Evolutionary conservation across 2,888 invertebrate genomes (phyloP), one percentile per base, ranked within the genome.

Genomic region (Papilio elwesi): DNA sequence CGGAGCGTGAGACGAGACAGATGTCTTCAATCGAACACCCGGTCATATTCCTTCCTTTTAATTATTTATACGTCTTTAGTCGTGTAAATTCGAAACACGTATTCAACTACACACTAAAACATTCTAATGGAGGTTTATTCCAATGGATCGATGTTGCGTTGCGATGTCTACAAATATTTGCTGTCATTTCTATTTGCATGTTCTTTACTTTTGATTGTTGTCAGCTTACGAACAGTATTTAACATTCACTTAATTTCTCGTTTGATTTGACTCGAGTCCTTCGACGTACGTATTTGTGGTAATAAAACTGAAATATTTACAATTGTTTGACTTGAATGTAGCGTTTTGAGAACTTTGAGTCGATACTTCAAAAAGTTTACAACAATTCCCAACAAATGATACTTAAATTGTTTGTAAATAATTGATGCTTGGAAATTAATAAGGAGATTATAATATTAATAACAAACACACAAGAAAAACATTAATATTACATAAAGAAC

Each of bases 41-140:
- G 85, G 83, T 79, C 77, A 80, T 83, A 86, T 88, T 87, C 86
- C 85, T 75, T 70, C 78, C 78, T 55, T 38, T 91, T 82, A 90
- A 91, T 89, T 86, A 89, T 92, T 78, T 71, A 92, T 86, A 81
- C 78, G 73, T 70, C 76, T 77, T 77, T 71, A 75, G 76, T 73
- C 77, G 77, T 81, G 79, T 81, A 74, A 69, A 74, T 77, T 73
- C 59, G 73, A 70, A 68, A 78, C 77, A 78, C 78, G 77, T 76
- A 77, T 76, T 53, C 74, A 74, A 64, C 70, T 75, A 70, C 68
- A 67, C 69, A 76, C 72, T 75, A 71, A 70, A 71, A 68, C 67
- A 64, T 12, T 15, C 4, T 13, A 57, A 65, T 69, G 16, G 38
- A 74, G 67, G 67, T 66, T 78, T 83, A 79, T 82, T 82, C 83